These are phyloP conservation scores for Ditylenchus weischeri DNA, from an alignment of 2,888 invertebrate genomes.

Conservation along the genomic window DNA sequence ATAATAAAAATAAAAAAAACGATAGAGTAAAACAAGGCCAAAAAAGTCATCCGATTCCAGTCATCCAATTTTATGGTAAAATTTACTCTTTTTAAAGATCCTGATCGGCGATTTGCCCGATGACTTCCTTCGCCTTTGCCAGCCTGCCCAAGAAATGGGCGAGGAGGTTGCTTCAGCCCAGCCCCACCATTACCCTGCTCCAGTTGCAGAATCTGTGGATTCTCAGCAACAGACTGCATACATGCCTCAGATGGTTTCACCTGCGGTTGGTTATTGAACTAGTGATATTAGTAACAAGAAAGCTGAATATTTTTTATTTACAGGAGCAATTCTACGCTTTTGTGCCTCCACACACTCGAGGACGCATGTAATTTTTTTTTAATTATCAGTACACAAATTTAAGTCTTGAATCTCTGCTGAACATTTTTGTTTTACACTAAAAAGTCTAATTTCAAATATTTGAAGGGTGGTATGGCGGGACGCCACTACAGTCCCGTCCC, in stretches of 20 bases:
- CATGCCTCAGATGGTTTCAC: not conserved
- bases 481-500: too few relatives aligned
- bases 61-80: slow-evolving; percentile 10
- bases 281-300: not conserved
- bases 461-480: too few relatives aligned
- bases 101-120: slow-evolving; percentile 31
- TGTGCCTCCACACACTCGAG: slow-evolving; percentile 59
- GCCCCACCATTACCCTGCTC: slow-evolving; percentile 2
- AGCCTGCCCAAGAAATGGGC: slow-evolving; percentile 5
- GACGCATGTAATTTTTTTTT: slow-evolving; percentile 35
- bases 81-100: slow-evolving; percentile 20
- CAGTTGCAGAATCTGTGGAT: slow-evolving; percentile 18
- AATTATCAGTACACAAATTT: not conserved
- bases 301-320: slow-evolving; percentile 14
- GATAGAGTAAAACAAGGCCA: too few relatives aligned
- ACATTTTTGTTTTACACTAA: too few relatives aligned
- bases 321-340: slow-evolving; percentile 43
- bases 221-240: slow-evolving; percentile 9
- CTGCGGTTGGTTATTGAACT: not conserved
- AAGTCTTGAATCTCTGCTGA: slow-evolving; percentile 1
- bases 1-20: too few relatives aligned
- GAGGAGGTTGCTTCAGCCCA: not conserved
- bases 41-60: too few relatives aligned
- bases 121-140: slow-evolving; percentile 39
- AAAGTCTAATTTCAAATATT: too few relatives aligned